Conservation (phyloP, 37 sponge, comb jelly and placozoan species). For the Aplysina aerophoba region DNA sequence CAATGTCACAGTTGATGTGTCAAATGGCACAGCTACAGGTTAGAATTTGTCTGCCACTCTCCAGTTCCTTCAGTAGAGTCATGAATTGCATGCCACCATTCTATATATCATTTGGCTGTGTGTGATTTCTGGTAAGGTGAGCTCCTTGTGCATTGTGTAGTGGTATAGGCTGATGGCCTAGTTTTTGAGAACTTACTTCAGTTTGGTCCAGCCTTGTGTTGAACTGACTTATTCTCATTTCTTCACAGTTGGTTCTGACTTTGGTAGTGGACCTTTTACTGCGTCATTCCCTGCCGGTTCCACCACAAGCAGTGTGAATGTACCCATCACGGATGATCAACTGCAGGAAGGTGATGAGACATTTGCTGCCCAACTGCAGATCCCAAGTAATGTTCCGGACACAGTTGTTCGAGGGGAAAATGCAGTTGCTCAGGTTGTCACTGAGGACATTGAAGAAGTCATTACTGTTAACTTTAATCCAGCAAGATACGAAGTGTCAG, state of each 20-base stretch:
- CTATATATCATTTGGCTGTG: too few species aligned
- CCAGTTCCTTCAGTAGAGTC: too few species aligned
- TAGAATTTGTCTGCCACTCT: too few species aligned
- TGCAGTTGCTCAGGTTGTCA: not conserved
- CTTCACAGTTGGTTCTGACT: not conserved
- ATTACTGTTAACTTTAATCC: slow-evolving; percentile 16
- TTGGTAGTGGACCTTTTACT: not conserved
- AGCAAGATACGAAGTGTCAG: not conserved
- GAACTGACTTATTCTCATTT: too few species aligned
- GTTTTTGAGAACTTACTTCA: too few species aligned
- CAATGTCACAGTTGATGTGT: not conserved
- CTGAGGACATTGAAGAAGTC: slow-evolving; percentile 16
- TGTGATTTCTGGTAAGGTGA: too few species aligned
- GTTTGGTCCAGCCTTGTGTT: too few species aligned
- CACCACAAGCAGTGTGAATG: not conserved
- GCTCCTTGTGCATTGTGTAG: too few species aligned
- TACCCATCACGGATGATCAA: not conserved
- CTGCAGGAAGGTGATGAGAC: not conserved
- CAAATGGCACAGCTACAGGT: slow-evolving; percentile 19
- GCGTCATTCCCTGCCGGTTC: not conserved
- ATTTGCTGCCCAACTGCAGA: not conserved
- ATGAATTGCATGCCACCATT: too few species aligned
- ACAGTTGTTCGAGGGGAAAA: not conserved
- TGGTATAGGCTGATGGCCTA: too few species aligned
- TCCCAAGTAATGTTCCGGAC: not conserved